Percentiles rank a stretch among this genome's conserved stretches.
These are phyloP conservation scores for Macrocentrus cingulum DNA, from an alignment of 1,140 invertebrate genomes.

Conservation along the genomic window DNA sequence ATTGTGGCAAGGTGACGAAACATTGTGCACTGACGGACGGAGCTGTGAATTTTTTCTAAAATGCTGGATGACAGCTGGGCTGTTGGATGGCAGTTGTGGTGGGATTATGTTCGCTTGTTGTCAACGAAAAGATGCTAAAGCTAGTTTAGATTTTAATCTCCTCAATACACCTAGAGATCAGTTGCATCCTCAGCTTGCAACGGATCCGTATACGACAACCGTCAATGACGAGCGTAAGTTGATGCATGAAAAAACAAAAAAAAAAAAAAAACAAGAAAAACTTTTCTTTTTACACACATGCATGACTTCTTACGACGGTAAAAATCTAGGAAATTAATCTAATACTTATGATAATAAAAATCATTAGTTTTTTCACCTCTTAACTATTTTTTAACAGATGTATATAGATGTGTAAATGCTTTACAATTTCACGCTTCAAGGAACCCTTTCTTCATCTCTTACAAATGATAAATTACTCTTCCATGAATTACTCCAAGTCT, in stretches of 20 bases:
- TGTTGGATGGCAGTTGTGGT: constrained; percentile 83
- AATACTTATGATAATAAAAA: too few relatives aligned
- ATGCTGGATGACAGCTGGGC: constrained; percentile 88
- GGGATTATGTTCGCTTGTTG: constrained; percentile 86
- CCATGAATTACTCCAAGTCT: too few relatives aligned
- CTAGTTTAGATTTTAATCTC: constrained; percentile 56
- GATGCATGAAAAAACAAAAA: constrained; percentile 14
- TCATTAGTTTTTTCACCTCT: too few relatives aligned
- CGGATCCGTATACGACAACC: constrained; percentile 58
- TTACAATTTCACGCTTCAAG: too few relatives aligned
- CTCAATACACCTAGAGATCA: constrained; percentile 67
- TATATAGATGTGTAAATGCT: too few relatives aligned
- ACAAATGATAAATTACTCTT: too few relatives aligned
- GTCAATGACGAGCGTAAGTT: constrained; percentile 58
- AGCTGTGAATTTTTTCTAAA: constrained; percentile 90
- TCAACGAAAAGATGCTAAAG: constrained; percentile 72
- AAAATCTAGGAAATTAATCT: not conserved
- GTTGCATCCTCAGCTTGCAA: constrained; percentile 60
- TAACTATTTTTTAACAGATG: too few relatives aligned
- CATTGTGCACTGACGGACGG: constrained; percentile 69
- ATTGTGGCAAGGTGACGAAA: constrained; percentile 59
- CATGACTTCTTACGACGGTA: not conserved
- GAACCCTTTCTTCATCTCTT: too few relatives aligned
- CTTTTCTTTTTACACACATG: constrained; percentile 6
- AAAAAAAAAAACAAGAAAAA: too few relatives aligned